A percentile compares a stretch with the other conserved stretches of the same genome.
Evolutionary conservation across 2,888 invertebrate genomes (phyloP).

Genomic region (Blomia tropicalis): DNA sequence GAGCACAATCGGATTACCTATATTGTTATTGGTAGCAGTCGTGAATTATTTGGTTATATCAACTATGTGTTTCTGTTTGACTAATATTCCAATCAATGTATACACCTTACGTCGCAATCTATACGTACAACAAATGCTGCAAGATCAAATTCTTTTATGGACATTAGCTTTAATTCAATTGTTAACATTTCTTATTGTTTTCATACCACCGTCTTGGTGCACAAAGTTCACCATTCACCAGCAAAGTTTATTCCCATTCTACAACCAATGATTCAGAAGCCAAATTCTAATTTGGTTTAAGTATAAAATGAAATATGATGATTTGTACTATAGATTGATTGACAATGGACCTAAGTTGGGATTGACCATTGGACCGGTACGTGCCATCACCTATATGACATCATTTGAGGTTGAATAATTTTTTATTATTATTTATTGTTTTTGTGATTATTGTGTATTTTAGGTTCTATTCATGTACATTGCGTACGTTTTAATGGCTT

Average conservation of each 20-base stretch:
- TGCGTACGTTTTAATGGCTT: slow-evolving; percentile 1
- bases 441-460: background rate
- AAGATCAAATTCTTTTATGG: background rate
- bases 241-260: background rate
- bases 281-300: background rate
- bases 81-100: background rate
- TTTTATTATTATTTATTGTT: background rate
- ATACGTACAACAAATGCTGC: background rate
- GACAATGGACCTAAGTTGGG: background rate
- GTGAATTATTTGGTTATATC: background rate
- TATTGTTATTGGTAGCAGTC: background rate
- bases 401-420: background rate
- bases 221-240: background rate
- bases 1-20: background rate
- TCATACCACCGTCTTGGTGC: background rate
- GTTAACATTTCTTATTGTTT: background rate
- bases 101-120: background rate
- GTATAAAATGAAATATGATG: background rate
- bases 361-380: background rate
- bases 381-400: background rate
- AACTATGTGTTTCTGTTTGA: background rate
- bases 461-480: background rate
- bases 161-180: background rate
- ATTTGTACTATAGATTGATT: background rate
- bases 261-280: background rate